These are phyloP conservation scores for Notechis scutatus DNA, from an alignment of 2,113 vertebrate species.

Conservation along the genomic window DNA sequence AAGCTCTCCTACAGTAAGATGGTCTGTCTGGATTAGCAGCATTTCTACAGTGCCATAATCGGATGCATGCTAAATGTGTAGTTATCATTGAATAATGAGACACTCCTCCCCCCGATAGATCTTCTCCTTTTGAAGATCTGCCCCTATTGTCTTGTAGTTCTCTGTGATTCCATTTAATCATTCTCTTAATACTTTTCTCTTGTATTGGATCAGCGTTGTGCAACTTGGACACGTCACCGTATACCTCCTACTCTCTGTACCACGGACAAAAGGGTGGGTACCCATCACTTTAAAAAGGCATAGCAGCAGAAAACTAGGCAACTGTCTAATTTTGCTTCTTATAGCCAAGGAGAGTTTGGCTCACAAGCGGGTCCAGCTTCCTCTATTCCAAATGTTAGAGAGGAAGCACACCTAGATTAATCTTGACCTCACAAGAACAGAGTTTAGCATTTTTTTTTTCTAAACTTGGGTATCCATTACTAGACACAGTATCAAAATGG, in stretches of 20 bases:
- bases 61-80: neutral
- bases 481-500: neutral
- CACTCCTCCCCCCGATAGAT: neutral
- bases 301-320: neutral
- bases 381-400: neutral
- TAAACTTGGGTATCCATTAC: neutral
- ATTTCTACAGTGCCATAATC: neutral
- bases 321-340: neutral
- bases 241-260: neutral
- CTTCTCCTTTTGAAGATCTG: neutral
- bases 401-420: neutral
- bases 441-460: neutral
- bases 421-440: neutral
- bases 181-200: neutral
- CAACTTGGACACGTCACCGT: neutral
- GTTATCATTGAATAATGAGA: neutral
- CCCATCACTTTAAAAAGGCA: neutral
- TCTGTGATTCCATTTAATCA: neutral
- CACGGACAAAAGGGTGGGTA: neutral
- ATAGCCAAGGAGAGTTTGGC: neutral
- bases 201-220: neutral
- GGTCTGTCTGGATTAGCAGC: neutral
- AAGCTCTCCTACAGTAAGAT: neutral
- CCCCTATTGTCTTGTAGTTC: neutral
- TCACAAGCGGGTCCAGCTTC: neutral